Base-by-base conservation (phyloP, 2,888 invertebrate species). In the Caenorhabditis doughertyi region DNA sequence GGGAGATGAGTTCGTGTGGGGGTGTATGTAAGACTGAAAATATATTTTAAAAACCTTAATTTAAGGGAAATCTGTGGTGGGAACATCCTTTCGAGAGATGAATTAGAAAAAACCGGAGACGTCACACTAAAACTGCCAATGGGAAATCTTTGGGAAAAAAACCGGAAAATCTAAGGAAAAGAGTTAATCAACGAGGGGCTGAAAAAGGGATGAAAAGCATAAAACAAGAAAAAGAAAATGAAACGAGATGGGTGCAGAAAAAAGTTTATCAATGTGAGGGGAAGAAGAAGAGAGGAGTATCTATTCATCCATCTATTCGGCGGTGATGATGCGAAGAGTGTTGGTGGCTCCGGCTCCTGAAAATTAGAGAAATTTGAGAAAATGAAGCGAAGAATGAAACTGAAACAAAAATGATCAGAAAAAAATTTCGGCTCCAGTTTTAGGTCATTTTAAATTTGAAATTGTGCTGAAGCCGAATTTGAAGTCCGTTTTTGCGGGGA, bases 251-350 rank as follows among this genome's bases (percentile, higher is more conserved):
- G 18, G 8, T 7, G 44, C n/a, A 47, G n/a, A 47, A 53, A 53
- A 27, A 29, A 8, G 29, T 64, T 70, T 70, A 55, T 70, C 39
- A 42, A 23, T 39, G 13, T 39, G 18, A n/a, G 32, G 32, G 47
- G 16, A 7, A 44, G 62, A 55, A 70, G n/a, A n/a, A n/a, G n/a
- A n/a, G n/a, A n/a, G n/a, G n/a, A n/a, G n/a, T n/a, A n/a, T n/a
- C n/a, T n/a, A n/a, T n/a, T n/a, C n/a, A n/a, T n/a, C n/a, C n/a
- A 55, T 64, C 60, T 82, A 82, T 70, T 79, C 82, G 23, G 89
- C 90, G 49, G 85, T 85, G 85, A 93, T 92, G 77, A 93, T 89
- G 65, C 93, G 91, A 80, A 93, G 87, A 7, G 93, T 93, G 89
- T 93, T 93, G 32, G 93, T 93, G 81, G 88, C 92, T 32, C 93